phyloP scores from a whole-genome alignment of 2,797 vertebrate species.

The Mastacembelus armatus region DNA sequence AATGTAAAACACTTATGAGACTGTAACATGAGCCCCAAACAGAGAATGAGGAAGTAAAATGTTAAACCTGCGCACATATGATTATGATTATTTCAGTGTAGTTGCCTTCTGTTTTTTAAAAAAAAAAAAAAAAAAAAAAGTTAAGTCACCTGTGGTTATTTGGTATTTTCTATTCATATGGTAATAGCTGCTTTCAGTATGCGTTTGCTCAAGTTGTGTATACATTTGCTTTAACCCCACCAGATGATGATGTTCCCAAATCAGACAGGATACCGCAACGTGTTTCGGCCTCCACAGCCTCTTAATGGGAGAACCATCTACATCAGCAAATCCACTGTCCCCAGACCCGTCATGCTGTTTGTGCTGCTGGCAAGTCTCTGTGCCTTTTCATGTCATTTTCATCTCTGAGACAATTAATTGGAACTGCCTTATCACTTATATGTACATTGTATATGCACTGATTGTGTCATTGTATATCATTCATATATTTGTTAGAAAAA shows the following conservation, averaged over 20 bases:
- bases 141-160: no score
- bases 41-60: no score
- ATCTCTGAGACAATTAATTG: not conserved
- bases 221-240: conserved; percentile 7
- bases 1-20: no score
- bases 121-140: no score
- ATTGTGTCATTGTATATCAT: not conserved
- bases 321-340: conserved; percentile 8
- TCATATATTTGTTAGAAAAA: not conserved
- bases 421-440: not conserved
- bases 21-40: no score
- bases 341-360: not conserved
- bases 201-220: no score
- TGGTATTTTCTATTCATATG: no score
- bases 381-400: not conserved
- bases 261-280: conserved; percentile 14
- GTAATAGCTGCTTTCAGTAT: no score
- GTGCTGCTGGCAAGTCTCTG: conserved; percentile 40
- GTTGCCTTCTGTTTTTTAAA: no score
- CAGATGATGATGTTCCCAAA: conserved; percentile 67
- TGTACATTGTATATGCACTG: not conserved
- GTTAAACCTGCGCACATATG: no score
- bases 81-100: no score
- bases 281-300: conserved; percentile 54
- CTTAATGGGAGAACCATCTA: conserved; percentile 53